Conservation (phyloP, 2,113 vertebrate genomes). For the Micronycteris hirsuta region DNA sequence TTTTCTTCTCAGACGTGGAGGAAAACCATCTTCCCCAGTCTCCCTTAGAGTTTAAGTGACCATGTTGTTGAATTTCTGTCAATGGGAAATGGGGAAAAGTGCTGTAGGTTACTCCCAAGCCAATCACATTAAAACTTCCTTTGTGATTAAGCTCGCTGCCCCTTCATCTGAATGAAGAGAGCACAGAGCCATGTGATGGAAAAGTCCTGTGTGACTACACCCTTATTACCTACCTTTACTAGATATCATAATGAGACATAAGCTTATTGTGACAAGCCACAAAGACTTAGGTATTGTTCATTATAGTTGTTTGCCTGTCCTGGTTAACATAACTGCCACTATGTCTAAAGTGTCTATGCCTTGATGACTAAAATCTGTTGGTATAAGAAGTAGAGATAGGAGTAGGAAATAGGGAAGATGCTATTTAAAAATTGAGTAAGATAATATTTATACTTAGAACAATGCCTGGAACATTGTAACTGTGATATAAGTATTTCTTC, state of each 20-base stretch:
- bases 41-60: not conserved
- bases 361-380: not conserved
- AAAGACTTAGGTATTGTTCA: not conserved
- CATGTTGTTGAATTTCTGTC: not conserved
- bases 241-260: not conserved
- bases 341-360: not conserved
- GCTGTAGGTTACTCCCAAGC: not conserved
- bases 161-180: not conserved
- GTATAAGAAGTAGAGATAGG: not conserved
- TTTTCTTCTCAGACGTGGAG: not conserved
- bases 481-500: not conserved
- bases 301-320: not conserved
- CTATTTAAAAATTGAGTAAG: not conserved
- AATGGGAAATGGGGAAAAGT: not conserved
- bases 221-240: not conserved
- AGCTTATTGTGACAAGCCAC: not conserved
- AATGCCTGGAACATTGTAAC: not conserved
- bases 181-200: not conserved
- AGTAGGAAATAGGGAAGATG: not conserved
- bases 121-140: not conserved
- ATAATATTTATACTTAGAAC: not conserved
- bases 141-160: not conserved
- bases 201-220: not conserved
- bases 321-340: not conserved
- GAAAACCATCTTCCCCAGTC: not conserved